Evolutionary conservation across 1,140 invertebrate genomes (phyloP).

Genomic region (Olivierus martensii): DNA sequence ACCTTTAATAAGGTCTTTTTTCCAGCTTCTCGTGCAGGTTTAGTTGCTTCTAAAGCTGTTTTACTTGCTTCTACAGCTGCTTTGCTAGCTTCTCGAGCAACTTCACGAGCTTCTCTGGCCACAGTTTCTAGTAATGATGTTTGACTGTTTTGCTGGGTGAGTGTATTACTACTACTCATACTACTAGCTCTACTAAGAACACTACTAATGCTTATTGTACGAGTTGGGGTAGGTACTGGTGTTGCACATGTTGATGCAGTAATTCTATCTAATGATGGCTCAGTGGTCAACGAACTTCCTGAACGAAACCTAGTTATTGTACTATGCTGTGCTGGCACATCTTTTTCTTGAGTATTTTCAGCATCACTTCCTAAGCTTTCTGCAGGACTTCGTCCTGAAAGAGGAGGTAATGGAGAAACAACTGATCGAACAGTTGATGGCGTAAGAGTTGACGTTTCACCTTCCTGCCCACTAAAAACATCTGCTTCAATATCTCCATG

Average conservation of each 20-base stretch:
- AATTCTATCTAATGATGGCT: slow-evolving; percentile 10
- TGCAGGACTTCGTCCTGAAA: slow-evolving; percentile 10
- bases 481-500: slow-evolving; percentile 8
- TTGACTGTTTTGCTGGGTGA: slow-evolving; percentile 14
- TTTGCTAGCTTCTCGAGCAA: slow-evolving; percentile 68
- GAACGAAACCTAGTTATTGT: slow-evolving; percentile 3
- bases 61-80: slow-evolving; percentile 72
- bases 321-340: background rate
- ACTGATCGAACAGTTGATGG: slow-evolving; percentile 16
- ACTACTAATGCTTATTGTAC: slow-evolving; percentile 17
- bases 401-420: slow-evolving; percentile 13
- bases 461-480: slow-evolving; percentile 14
- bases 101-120: slow-evolving; percentile 69
- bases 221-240: slow-evolving; percentile 12
- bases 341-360: slow-evolving; percentile 8
- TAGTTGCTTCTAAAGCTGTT: slow-evolving; percentile 67
- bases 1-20: slow-evolving; percentile 41
- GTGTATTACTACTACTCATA: background rate
- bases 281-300: slow-evolving; percentile 5
- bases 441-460: slow-evolving; percentile 14
- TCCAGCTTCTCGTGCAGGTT: slow-evolving; percentile 72
- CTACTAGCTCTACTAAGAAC: slow-evolving; percentile 17
- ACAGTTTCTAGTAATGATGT: slow-evolving; percentile 13
- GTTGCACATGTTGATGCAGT: slow-evolving; percentile 8
- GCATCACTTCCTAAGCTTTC: slow-evolving; percentile 13